A percentile compares a stretch with the other conserved stretches of the same genome.
These are phyloP conservation scores for Ictalurus punctatus DNA, from an alignment of 2,113 vertebrate species.

Conservation along the genomic window DNA sequence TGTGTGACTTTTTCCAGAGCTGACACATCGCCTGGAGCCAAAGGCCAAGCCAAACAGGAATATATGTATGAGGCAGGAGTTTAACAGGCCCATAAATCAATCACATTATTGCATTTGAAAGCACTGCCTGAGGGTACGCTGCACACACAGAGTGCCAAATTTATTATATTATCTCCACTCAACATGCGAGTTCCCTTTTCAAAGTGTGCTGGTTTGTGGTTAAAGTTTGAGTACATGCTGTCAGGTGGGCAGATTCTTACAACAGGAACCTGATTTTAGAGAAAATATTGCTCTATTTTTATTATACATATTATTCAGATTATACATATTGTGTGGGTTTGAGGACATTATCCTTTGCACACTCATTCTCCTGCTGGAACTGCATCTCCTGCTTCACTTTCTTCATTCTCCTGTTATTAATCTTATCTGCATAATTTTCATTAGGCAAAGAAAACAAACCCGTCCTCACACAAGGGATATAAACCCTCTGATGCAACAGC, in stretches of 20 bases:
- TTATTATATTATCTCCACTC: constrained; percentile 38
- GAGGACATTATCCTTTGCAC: neutral
- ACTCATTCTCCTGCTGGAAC: neutral
- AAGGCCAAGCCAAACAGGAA: constrained; percentile 55
- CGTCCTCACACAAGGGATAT: constrained; percentile 5
- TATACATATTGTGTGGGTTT: neutral
- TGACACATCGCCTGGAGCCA: constrained; percentile 44
- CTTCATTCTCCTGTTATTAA: constrained; percentile 22
- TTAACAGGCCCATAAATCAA: constrained; percentile 63
- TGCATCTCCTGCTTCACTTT: neutral
- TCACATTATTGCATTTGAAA: constrained; percentile 58
- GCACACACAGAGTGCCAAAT: constrained; percentile 18
- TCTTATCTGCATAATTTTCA: constrained; percentile 26
- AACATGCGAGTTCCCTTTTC: constrained; percentile 22
- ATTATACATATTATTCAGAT: neutral
- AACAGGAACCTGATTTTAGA: neutral
- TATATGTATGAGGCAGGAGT: constrained; percentile 41
- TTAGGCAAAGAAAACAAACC: constrained; percentile 41
- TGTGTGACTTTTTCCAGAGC: constrained; percentile 54
- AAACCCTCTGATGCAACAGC: constrained; percentile 43
- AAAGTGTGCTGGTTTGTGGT: neutral
- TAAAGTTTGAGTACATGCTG: neutral
- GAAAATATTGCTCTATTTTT: neutral
- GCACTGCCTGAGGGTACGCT: constrained; percentile 44
- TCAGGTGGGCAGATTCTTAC: constrained; percentile 1